Base-by-base conservation (phyloP, 2,888 invertebrate genomes). In the Platycheirus rosarum region DNA sequence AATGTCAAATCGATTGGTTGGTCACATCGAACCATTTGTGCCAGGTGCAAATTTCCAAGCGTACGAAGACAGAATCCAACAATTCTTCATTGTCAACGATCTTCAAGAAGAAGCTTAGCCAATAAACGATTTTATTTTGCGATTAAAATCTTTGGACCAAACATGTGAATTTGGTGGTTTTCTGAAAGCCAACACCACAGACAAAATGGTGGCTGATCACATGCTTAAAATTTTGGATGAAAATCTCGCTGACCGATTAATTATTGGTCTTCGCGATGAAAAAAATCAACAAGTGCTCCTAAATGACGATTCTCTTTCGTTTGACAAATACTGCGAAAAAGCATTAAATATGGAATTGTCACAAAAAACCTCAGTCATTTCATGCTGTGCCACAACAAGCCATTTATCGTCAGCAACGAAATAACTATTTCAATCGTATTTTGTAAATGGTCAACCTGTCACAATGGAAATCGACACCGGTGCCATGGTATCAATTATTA, bases 51-150 rank as follows among this genome's bases (percentile, higher is more conserved):
- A 76, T 53, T 60, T 76, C 29, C 6, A 62, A 29, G 48, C 68
- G 1, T 68, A 60, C 16, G 60, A 68, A 44, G 51, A 75, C 14
- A 32, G 75, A 44, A 18, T 66, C 9, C 18, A 26, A 14, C 69
- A 76, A 37, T 76, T 62, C 9, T 63, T 69, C 14, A 6, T 53
- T 9, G 53, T 62, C 9, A 76, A 76, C 35, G 69, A 62, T 51
- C n/a, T 69, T 16, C 65, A 63, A 20, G 71, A 62, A 13, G 42
- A 55, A 18, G 57, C 49, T 35, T 48, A 70, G 37, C 48, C 62
- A 20, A 26, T 74, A 9, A 40, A 35, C 14, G 60, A 74, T 18
- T 62, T 32, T n/a, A 70, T 70, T 2, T 46, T 60, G 18, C 16
- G 35, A n/a, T 48, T 70, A 14, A 70, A 70, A 11, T 49, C 62